Base-by-base conservation (phyloP, 2,113 vertebrate species). In the Hyla sarda region DNA sequence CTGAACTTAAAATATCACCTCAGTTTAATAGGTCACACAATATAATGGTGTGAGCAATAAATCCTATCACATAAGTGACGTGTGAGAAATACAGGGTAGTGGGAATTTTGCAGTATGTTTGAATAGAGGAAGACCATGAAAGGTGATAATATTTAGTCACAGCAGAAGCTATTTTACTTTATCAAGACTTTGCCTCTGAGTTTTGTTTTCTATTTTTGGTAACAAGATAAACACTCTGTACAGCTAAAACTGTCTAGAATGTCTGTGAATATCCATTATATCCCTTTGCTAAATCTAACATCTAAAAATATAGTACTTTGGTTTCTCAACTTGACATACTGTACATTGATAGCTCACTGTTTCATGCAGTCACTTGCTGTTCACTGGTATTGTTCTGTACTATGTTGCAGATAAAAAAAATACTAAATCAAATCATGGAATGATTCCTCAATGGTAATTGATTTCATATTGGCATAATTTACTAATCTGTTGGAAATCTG, bases 41-140 rank as follows among this genome's bases (percentile, higher is more conserved):
- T 16, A 8, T 80, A 14, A 80, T 80, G 32, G 77, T 60, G 54
- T 60, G 54, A 62, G 56, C 77, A 62, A 80, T 25, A 80, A 80
- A 58, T 60, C 54, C 54, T 54, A 60, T 37, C 56, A 62, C 34
- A 80, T 21, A 25, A 62, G 34, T 50, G 75, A 56, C 32, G 11
- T 54, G 28, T 5, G 48, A 80, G 56, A 80, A 23, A 62, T 52
- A 58, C 16, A 34, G 10, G 23, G 52, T 45, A 45, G 21, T 80
- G 77, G 11, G 37, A 80, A 80, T 62, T 62, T 56, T 58, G 56
- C 34, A 58, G 32, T 34, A 60, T 17, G 54, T 41, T 62, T 60
- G 2, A 80, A 60, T 62, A 60, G 9, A 80, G 56, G 28, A 11
- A 80, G 45, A 25, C 32, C 34, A 62, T 21, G 32, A 58, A 41